Conservation (phyloP, 1,140 invertebrate species). For the Lepidurus arcticus region DNA sequence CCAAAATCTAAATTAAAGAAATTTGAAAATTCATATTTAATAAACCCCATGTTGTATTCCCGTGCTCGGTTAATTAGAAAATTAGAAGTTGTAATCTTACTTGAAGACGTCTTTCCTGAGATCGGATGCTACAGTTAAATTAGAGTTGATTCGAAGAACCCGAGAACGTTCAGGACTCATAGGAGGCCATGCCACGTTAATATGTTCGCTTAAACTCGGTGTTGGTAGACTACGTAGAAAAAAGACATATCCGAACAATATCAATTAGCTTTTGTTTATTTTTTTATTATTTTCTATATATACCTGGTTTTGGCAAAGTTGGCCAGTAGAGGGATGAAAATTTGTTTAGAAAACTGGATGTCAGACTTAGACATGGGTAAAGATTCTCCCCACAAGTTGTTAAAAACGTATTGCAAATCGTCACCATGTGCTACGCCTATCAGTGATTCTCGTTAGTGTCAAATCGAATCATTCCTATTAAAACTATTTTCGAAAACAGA, state of each 20-base stretch:
- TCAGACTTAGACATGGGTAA: constrained; percentile 38
- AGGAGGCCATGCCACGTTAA: constrained; percentile 32
- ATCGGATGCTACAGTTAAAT: constrained; percentile 1
- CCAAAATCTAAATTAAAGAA: constrained; percentile 30
- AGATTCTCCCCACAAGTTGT: constrained; percentile 39
- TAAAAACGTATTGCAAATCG: constrained; percentile 44
- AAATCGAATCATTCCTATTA: neutral
- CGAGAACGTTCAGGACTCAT: neutral
- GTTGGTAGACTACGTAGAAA: constrained; percentile 31
- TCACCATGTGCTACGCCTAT: constrained; percentile 44
- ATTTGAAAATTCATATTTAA: neutral
- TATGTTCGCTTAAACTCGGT: constrained; percentile 26
- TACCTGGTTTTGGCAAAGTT: constrained; percentile 42
- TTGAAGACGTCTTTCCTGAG: constrained; percentile 16
- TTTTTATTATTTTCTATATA: neutral
- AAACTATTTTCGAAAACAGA: neutral
- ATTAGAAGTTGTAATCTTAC: constrained; percentile 8
- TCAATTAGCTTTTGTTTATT: neutral
- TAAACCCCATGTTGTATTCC: neutral
- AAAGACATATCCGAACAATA: neutral
- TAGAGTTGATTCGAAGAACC: constrained; percentile 18
- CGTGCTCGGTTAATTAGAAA: neutral
- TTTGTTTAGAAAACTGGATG: constrained; percentile 39
- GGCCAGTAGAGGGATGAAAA: constrained; percentile 38
- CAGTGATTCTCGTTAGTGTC: no score